Evolutionary conservation across 2,797 vertebrate species (phyloP), one percentile per base, ranked within the genome.

Genomic region (Bufotes viridis): DNA sequence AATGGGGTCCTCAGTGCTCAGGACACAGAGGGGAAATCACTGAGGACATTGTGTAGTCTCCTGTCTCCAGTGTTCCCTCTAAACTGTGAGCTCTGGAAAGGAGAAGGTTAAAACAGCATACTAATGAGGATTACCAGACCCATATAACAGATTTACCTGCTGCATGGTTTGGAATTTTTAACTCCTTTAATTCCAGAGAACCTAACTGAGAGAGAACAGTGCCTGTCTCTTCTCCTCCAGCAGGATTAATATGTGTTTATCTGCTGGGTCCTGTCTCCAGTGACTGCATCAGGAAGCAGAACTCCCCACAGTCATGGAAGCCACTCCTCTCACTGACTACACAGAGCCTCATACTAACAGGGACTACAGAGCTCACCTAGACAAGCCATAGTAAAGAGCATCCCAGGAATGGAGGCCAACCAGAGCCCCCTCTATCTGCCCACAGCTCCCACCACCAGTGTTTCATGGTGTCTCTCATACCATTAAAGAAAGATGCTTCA

Each of bases 301-400:
- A 26, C 60, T 24, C 60, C 84, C 80, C 60, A 14, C 29, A 78
- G 51, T 26, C 24, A 26, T 53, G 29, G 12, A 67, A 75, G 55
- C 84, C 84, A 29, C 88, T 78, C 88, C 88, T 82, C 80, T 81
- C 15, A 24, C 14, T 18, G 20, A 55, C 26, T 63, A 78, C 1
- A 87, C 15, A 7, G 8, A 26, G 14, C 67, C 20, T 69, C 4
- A 14, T 65, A 14, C 60, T 78, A 29, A 81, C 81, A 67, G 61
- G 57, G 29, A 82, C 26, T 70, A 55, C 7, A 42, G 18, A 81
- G 80, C 20, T 65, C 79, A 49, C 34, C 29, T 61, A 80, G 29
- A 11, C 78, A 57, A 57, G n/a, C 8, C 76, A 58, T 2, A 78
- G 49, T 12, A 53, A 12, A 55, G 17, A 51, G 20, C 0, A n/a